These are phyloP conservation scores for Cerceris rybyensis DNA, from an alignment of 2,888 invertebrate genomes.

Conservation along the genomic window DNA sequence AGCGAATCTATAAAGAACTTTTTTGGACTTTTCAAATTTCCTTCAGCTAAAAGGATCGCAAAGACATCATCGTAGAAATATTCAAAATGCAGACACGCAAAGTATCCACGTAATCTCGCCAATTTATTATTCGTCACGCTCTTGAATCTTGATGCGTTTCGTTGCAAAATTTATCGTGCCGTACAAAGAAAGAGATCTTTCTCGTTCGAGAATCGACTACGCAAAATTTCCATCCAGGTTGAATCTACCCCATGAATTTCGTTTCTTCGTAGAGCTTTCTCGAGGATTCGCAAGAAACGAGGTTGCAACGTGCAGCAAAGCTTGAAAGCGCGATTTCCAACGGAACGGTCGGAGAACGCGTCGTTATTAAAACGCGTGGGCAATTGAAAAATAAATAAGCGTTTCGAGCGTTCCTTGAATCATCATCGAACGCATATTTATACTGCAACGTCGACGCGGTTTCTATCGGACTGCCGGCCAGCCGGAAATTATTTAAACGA, in stretches of 20 bases:
- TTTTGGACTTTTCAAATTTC: too few relatives aligned
- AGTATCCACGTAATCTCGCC: neutral
- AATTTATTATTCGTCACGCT: slow-evolving; percentile 21
- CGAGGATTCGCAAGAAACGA: too few relatives aligned
- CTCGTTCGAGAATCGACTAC: too few relatives aligned
- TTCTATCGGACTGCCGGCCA: neutral
- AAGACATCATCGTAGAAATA: too few relatives aligned
- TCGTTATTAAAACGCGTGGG: slow-evolving; percentile 5
- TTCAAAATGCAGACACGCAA: neutral
- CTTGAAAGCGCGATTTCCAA: slow-evolving; percentile 13
- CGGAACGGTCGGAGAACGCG: slow-evolving; percentile 14
- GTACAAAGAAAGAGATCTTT: neutral
- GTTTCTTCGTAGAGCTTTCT: too few relatives aligned
- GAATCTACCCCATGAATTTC: too few relatives aligned
- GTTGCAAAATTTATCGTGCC: neutral
- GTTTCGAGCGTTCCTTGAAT: slow-evolving; percentile 46
- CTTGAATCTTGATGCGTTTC: slow-evolving; percentile 11
- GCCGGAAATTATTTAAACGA: slow-evolving; percentile 23
- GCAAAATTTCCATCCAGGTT: too few relatives aligned
- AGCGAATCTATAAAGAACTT: too few relatives aligned
- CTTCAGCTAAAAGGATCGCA: neutral
- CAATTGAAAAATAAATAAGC: slow-evolving; percentile 53
- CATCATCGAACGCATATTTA: slow-evolving; percentile 44
- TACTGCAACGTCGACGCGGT: slow-evolving; percentile 22
- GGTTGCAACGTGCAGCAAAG: too few relatives aligned